A percentile compares a stretch with the other conserved stretches of the same genome.
phyloP scores from a whole-genome alignment of 1,140 invertebrate genomes.

The Leucophenga varia region DNA sequence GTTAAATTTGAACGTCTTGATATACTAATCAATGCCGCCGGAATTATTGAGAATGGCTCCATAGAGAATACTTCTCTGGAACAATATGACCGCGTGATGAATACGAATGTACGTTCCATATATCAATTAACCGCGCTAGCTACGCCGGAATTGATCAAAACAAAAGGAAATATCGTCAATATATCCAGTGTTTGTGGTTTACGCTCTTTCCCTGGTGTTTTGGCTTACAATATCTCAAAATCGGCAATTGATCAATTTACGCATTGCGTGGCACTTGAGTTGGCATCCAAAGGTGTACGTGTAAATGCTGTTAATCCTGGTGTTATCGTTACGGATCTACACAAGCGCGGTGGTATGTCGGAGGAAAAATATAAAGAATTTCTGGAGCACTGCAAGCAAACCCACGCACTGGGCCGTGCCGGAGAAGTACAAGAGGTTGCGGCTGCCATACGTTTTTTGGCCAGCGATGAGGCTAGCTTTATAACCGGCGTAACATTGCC shows the following conservation, averaged over 20 bases:
- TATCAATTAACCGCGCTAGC: conserved; percentile 76
- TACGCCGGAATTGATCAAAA: conserved; percentile 70
- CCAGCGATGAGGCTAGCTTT: conserved; percentile 74
- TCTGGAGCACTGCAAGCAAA: conserved; percentile 69
- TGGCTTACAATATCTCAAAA: conserved; percentile 80
- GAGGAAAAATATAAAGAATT: conserved; percentile 70
- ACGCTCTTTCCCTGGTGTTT: conserved; percentile 65
- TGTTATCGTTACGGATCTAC: conserved; percentile 73
- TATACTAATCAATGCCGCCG: conserved; percentile 77
- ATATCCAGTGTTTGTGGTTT: conserved; percentile 75
- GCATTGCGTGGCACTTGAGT: conserved; percentile 68
- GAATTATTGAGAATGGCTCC: conserved; percentile 69
- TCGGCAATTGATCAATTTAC: conserved; percentile 81
- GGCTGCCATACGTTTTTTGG: conserved; percentile 74
- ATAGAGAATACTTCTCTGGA: conserved; percentile 75
- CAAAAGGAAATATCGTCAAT: conserved; percentile 77
- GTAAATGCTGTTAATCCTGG: conserved; percentile 79
- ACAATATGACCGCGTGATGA: conserved; percentile 72
- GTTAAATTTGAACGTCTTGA: conserved; percentile 66
- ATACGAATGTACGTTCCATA: conserved; percentile 72
- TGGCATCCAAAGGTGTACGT: conserved; percentile 64
- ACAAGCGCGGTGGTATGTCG: conserved; percentile 71
- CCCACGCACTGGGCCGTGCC: conserved; percentile 74
- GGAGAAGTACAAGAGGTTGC: conserved; percentile 74
- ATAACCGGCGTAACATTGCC: conserved; percentile 75